Evolutionary conservation across 2,888 invertebrate genomes (phyloP).

Genomic region (Latrodectus hesperus): DNA sequence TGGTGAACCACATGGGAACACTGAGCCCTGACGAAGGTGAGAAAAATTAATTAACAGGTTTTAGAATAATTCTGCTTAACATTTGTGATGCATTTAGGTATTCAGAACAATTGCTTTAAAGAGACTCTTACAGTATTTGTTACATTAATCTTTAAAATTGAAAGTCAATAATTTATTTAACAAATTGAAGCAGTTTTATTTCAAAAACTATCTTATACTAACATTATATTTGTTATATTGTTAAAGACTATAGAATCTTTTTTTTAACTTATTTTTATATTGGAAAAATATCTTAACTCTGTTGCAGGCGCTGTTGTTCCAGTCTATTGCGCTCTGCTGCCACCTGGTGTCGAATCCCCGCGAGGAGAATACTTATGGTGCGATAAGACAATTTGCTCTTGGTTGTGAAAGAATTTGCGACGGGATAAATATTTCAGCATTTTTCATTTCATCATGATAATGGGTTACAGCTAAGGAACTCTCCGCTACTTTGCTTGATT

Average conservation of each 20-base stretch:
- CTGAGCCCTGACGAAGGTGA: conserved; percentile 76
- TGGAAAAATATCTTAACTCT: background rate
- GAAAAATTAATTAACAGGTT: background rate
- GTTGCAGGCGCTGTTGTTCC: conserved; percentile 78
- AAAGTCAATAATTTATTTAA: background rate
- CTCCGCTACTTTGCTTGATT: too few species aligned
- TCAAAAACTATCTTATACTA: background rate
- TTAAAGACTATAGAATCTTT: too few species aligned
- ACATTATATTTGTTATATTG: background rate
- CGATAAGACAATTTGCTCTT: conserved; percentile 37
- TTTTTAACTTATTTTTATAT: too few species aligned
- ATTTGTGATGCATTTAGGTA: background rate
- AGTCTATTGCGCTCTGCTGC: conserved; percentile 80
- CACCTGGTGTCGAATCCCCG: conserved; percentile 76
- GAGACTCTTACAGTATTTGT: background rate
- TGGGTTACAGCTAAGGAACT: too few species aligned
- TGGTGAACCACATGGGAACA: conserved; percentile 82
- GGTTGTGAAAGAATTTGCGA: too few species aligned
- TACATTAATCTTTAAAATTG: background rate
- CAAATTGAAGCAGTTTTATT: background rate
- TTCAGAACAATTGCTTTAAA: background rate
- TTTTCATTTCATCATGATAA: too few species aligned
- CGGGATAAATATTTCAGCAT: too few species aligned
- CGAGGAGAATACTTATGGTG: conserved; percentile 81
- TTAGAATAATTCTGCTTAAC: background rate